phyloP scores from a whole-genome alignment of 2,888 invertebrate species.

The Acanthosoma haemorrhoidale region DNA sequence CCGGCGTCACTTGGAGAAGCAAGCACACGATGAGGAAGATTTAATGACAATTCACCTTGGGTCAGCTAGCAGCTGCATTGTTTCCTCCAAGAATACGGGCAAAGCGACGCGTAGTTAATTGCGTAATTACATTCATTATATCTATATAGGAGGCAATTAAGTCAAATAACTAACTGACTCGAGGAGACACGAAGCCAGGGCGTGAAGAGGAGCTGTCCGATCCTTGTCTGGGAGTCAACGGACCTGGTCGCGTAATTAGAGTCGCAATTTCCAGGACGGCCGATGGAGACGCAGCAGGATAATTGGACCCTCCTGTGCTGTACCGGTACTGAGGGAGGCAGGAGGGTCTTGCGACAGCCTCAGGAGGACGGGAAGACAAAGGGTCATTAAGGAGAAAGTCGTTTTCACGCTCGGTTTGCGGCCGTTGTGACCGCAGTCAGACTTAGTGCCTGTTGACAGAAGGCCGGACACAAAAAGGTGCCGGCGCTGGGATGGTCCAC shows the following conservation, averaged over 20 bases:
- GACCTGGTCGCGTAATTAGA: neutral
- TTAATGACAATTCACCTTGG: too few species aligned
- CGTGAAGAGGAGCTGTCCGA: slow-evolving; percentile 4
- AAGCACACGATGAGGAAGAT: too few species aligned
- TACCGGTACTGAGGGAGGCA: neutral
- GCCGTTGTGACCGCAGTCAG: neutral
- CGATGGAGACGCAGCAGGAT: too few species aligned
- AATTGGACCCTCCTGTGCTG: neutral
- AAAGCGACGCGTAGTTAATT: neutral
- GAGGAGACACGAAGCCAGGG: neutral
- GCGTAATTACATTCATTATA: too few species aligned
- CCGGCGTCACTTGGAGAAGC: too few species aligned
- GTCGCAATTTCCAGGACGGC: neutral
- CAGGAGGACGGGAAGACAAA: slow-evolving; percentile 17
- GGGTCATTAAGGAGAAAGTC: slow-evolving; percentile 27
- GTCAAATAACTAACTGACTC: neutral
- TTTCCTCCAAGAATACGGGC: neutral
- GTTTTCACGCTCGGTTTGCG: slow-evolving; percentile 28
- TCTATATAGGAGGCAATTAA: neutral
- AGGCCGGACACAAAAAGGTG: too few species aligned
- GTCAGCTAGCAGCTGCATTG: too few species aligned
- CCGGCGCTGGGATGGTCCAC: neutral
- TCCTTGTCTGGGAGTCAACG: slow-evolving; percentile 1
- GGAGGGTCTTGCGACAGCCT: neutral
- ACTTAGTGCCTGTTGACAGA: slow-evolving; percentile 28